Percentiles rank a stretch among this genome's conserved stretches.
phyloP scores from a whole-genome alignment of 2,888 invertebrate genomes.

The Dryomyza anilis region DNA sequence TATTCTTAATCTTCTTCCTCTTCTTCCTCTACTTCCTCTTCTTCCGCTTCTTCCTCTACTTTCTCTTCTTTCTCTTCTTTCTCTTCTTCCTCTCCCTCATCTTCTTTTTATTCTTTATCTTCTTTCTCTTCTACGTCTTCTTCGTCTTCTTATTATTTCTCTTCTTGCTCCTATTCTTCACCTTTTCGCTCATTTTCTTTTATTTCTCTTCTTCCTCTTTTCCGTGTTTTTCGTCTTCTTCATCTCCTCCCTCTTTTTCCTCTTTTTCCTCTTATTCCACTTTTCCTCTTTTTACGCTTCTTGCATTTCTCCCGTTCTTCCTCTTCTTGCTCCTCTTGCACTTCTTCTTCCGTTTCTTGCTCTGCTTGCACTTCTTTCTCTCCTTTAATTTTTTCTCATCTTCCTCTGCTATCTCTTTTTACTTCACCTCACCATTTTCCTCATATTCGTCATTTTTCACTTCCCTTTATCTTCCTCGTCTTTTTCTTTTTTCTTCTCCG shows the following conservation, averaged over 20 bases:
- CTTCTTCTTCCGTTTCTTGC: not conserved
- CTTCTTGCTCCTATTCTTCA: not conserved
- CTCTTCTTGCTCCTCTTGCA: not conserved
- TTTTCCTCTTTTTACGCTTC: not conserved
- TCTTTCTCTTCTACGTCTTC: not conserved
- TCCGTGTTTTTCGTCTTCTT: not conserved
- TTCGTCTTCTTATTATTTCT: not conserved
- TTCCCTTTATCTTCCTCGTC: not conserved
- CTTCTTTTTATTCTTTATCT: not conserved
- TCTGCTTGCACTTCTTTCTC: too few relatives aligned
- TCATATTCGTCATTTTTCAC: too few relatives aligned
- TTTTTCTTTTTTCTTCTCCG: not conserved
- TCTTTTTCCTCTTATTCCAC: not conserved
- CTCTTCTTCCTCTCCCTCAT: not conserved
- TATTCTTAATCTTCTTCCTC: not conserved
- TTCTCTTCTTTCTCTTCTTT: not conserved
- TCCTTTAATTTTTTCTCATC: too few relatives aligned
- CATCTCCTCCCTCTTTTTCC: not conserved
- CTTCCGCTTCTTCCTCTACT: not conserved
- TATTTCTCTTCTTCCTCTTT: not conserved
- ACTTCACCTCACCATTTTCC: not conserved
- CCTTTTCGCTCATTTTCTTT: not conserved
- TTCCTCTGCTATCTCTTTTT: not conserved
- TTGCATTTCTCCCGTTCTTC: not conserved
- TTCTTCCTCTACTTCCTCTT: not conserved